Evolutionary conservation across 2,888 invertebrate genomes (phyloP), one percentile per base, ranked within the genome.

Genomic region (Scaptomyza polygonia): DNA sequence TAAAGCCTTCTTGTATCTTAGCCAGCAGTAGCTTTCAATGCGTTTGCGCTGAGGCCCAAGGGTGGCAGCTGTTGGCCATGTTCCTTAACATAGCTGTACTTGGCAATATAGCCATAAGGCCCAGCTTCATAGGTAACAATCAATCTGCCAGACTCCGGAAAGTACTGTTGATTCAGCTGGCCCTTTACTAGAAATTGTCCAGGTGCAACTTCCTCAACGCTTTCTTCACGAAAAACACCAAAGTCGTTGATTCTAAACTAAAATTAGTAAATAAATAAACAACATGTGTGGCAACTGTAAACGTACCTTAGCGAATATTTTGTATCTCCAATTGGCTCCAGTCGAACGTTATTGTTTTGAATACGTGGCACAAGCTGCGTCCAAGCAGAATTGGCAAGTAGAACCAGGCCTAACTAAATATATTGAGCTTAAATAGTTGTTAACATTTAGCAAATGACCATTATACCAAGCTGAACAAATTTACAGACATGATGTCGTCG

Each of bases 51-150:
- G 0, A 71, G 61, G 4, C 32, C 18, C 3, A 72, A 7, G 3
- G 1, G 0, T 1, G 42, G 16, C 3, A 3, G 2, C 3, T 25
- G 25, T 25, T 25, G 5, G 25, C 12, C 30, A 27, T 21, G 5
- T 7, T 45, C 32, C 8, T 18, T 3, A 0, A 45, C 21, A 36
- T 44, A 71, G 3, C 21, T 68, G 11, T 62, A 74, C 25, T 74
- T 72, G 52, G 71, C 70, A 11, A 51, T 5, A 51, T 74, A 72
- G 6, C 71, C 71, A 45, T 74, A 45, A 0, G 5, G 52, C 0
- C 74, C 70, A 0, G 70, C 74, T 18, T 68, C 51, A 44, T 74
- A 71, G 27, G 30, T 52, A 5, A 74, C 43, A 21, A 43, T n/a
- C 39, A 74, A 36, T 14, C 25, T 49, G 2, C 55, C 65, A 9